Conservation (phyloP, 2,113 vertebrate genomes). For the Oxygymnocypris stewartii region DNA sequence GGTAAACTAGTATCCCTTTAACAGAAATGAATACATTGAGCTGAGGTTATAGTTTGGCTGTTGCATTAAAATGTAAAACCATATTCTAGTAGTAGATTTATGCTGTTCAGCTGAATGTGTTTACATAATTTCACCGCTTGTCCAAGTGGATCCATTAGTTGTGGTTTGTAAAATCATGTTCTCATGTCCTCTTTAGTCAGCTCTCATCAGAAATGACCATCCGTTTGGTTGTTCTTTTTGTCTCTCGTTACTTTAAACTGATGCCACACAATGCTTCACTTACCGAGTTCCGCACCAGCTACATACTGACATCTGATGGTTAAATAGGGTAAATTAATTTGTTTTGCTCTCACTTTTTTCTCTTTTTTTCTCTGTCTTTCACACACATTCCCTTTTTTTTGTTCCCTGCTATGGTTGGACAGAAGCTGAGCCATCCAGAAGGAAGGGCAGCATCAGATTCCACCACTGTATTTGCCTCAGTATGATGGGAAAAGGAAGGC, state of each 20-base stretch:
- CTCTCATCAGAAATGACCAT: neutral
- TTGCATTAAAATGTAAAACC: neutral
- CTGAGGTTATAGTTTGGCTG: neutral
- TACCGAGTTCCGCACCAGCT: constrained; percentile 47
- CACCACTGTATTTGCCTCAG: neutral
- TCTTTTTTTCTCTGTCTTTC: neutral
- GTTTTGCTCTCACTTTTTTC: constrained; percentile 1
- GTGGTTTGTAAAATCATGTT: constrained; percentile 18
- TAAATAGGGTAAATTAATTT: constrained; percentile 68
- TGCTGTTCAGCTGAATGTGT: neutral
- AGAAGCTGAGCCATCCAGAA: neutral
- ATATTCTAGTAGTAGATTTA: neutral
- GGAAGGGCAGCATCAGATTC: constrained; percentile 32
- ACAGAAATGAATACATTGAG: neutral
- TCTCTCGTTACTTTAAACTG: constrained; percentile 31
- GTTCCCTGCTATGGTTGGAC: neutral
- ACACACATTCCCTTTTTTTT: neutral
- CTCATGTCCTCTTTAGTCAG: neutral
- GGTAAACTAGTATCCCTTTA: too few relatives aligned
- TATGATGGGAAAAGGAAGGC: constrained; percentile 28
- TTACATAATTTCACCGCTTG: neutral
- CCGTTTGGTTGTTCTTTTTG: constrained; percentile 19
- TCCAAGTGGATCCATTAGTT: neutral
- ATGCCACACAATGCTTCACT: constrained; percentile 33
- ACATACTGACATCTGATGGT: constrained; percentile 71